Conservation (phyloP, 2,797 vertebrate genomes). For the Leptodactylus fallax region DNA sequence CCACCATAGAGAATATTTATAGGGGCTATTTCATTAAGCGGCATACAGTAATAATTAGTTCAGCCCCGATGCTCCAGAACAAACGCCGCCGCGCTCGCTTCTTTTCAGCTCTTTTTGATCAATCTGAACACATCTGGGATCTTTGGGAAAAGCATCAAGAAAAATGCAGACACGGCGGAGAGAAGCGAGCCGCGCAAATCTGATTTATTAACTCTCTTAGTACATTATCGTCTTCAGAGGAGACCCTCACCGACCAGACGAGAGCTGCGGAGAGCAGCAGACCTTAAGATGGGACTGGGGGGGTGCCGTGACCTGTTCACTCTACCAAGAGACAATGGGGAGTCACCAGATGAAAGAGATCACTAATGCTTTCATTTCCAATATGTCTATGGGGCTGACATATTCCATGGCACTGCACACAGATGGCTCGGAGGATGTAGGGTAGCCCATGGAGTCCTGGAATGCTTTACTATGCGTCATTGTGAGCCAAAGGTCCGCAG, state of each 20-base stretch:
- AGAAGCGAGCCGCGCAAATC: neutral
- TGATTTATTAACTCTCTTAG: constrained; percentile 26
- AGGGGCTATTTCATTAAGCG: constrained; percentile 80
- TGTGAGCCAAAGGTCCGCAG: too few relatives aligned
- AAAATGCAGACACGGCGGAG: constrained; percentile 75
- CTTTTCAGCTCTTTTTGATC: constrained; percentile 80
- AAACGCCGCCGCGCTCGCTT: constrained; percentile 78
- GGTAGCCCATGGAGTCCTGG: neutral
- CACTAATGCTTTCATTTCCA: neutral
- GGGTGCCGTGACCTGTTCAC: neutral
- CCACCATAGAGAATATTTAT: neutral
- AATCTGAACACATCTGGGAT: constrained; percentile 81
- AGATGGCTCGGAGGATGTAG: too few relatives aligned
- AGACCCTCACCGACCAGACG: neutral
- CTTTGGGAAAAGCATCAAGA: constrained; percentile 80
- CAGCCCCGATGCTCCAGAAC: constrained; percentile 80
- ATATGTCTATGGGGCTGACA: neutral
- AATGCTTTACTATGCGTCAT: too few relatives aligned
- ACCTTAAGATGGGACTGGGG: neutral
- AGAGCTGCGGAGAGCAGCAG: neutral
- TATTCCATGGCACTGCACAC: neutral
- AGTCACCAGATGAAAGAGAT: neutral
- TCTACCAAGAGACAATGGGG: neutral
- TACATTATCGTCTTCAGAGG: neutral
- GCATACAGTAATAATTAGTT: constrained; percentile 85